phyloP scores from a whole-genome alignment of 2,888 invertebrate species.

The Osmoderma eremita region DNA sequence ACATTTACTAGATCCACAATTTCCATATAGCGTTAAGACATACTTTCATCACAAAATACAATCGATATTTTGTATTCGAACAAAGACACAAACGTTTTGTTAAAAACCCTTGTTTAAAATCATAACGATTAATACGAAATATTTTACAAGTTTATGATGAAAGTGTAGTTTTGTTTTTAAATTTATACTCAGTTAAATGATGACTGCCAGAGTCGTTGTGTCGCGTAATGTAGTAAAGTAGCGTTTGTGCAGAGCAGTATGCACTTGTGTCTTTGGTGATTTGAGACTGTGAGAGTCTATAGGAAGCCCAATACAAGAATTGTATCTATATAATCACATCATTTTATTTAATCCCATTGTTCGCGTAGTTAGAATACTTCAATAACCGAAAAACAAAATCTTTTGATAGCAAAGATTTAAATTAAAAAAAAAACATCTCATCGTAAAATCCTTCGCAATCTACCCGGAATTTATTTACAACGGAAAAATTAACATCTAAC shows the following conservation, averaged over 20 bases:
- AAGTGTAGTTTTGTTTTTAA: constrained; percentile 10
- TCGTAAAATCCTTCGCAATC: too few species aligned
- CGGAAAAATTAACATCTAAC: too few species aligned
- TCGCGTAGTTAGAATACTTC: constrained; percentile 13
- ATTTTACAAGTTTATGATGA: constrained; percentile 7
- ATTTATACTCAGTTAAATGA: constrained; percentile 56
- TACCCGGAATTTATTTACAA: too few species aligned
- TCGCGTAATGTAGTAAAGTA: constrained; percentile 43
- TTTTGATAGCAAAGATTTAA: not conserved
- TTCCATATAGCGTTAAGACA: constrained; percentile 14
- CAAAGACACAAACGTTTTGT: not conserved
- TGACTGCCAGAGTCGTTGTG: constrained; percentile 49
- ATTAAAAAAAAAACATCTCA: too few species aligned
- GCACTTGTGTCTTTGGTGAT: constrained; percentile 45
- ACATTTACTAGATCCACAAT: constrained; percentile 45
- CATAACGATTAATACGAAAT: not conserved
- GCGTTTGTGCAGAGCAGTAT: constrained; percentile 51
- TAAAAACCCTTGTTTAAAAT: too few species aligned
- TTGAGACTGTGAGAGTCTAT: constrained; percentile 47
- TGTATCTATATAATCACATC: constrained; percentile 13
- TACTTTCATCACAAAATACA: constrained; percentile 7
- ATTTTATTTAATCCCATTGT: constrained; percentile 4
- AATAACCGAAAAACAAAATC: constrained; percentile 31
- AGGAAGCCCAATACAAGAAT: constrained; percentile 54
- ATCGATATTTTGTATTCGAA: not conserved